These are phyloP conservation scores for Barnardius zonarius DNA, from an alignment of 2,113 vertebrate species.

Conservation along the genomic window DNA sequence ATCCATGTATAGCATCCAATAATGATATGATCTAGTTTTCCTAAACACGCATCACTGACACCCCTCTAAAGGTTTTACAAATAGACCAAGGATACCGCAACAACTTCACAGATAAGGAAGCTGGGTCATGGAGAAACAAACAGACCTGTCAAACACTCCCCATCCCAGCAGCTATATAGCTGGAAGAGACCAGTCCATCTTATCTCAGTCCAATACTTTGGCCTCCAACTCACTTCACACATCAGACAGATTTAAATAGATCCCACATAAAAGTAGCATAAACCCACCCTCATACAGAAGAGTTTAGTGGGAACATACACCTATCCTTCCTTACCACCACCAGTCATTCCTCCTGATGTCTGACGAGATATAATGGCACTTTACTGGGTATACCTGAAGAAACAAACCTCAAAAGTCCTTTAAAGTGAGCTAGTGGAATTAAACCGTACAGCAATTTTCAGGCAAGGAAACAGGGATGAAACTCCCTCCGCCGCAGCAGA, in stretches of 20 bases:
- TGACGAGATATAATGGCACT: rapidly evolving
- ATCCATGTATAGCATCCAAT: neutral
- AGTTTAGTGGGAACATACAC: neutral
- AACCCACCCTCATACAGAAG: neutral
- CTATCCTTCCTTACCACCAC: neutral
- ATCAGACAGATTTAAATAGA: neutral
- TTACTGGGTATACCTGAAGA: neutral
- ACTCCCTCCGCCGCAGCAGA: neutral
- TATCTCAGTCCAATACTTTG: neutral
- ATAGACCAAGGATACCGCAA: neutral
- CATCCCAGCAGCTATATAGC: neutral
- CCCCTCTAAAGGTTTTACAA: neutral
- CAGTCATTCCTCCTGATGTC: neutral
- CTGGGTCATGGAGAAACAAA: neutral
- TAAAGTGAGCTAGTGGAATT: neutral
- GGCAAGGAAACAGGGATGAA: neutral
- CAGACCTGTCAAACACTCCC: neutral
- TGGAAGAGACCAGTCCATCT: neutral
- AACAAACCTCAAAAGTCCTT: neutral
- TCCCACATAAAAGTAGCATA: neutral
- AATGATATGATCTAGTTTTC: neutral
- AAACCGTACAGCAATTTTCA: neutral
- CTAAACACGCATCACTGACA: neutral
- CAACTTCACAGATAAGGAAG: neutral
- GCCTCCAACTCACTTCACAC: neutral